phyloP scores from a whole-genome alignment of 1,140 invertebrate genomes.

The Steinernema feltiae region DNA sequence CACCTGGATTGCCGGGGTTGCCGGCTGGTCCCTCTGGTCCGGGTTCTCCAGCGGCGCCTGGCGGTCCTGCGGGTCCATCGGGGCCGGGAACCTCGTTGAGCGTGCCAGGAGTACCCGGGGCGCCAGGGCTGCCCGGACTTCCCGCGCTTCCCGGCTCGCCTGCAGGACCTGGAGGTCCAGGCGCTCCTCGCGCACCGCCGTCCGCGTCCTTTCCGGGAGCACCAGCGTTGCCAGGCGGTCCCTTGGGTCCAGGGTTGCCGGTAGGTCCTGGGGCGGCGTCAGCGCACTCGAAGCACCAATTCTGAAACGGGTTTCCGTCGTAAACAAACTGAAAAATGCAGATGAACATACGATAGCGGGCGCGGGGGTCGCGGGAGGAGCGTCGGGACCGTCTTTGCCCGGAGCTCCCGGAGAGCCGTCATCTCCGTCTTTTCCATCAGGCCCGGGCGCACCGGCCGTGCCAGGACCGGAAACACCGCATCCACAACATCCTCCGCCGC shows the following conservation, averaged over 20 bases:
- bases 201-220: neutral
- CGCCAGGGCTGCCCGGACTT: neutral
- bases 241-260: constrained; percentile 14
- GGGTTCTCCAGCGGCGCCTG: constrained; percentile 2
- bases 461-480: constrained; percentile 25
- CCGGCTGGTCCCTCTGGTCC: constrained; percentile 11
- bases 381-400: neutral
- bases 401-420: constrained; percentile 21
- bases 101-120: constrained; percentile 2
- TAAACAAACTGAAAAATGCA: too few species aligned
- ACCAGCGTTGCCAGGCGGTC: neutral
- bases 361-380: constrained; percentile 23
- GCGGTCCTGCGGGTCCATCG: constrained; percentile 17
- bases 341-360: constrained; percentile 9
- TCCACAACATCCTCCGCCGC: constrained; percentile 29
- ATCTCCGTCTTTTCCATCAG: constrained; percentile 22
- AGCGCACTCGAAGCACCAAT: constrained; percentile 8
- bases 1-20: constrained; percentile 17
- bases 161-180: constrained; percentile 1
- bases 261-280: neutral
- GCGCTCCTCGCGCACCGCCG: neutral
- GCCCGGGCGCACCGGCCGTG: constrained; percentile 32
- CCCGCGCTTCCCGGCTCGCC: neutral
- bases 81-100: constrained; percentile 17
- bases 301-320: neutral